Percentiles rank a stretch among this genome's conserved stretches.
Conservation (phyloP, 2,113 vertebrate species). For the Dryoscopus gambensis region DNA sequence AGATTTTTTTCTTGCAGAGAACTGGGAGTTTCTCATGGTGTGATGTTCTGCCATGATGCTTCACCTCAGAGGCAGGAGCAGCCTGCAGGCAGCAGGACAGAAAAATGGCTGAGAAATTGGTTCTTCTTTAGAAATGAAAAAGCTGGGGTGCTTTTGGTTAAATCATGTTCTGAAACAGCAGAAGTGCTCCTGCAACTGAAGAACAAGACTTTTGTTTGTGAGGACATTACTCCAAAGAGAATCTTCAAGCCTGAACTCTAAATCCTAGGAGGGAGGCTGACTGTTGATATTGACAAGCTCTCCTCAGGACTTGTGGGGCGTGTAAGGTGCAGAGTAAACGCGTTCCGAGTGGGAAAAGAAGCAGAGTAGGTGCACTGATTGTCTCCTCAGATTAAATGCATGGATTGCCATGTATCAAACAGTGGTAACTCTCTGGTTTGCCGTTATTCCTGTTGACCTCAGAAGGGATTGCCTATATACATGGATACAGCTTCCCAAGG, state of each 20-base stretch:
- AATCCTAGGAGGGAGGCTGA: neutral
- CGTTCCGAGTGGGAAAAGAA: neutral
- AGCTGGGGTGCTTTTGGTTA: neutral
- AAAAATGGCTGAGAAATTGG: neutral
- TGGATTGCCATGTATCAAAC: neutral
- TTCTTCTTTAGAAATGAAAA: neutral
- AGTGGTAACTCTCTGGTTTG: neutral
- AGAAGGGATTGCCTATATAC: neutral
- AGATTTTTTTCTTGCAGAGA: neutral
- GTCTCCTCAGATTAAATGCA: neutral
- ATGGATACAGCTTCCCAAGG: neutral
- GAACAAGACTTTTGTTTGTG: neutral
- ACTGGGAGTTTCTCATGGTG: neutral
- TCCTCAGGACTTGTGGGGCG: neutral
- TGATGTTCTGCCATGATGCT: neutral
- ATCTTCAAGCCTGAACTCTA: neutral
- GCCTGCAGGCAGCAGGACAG: neutral
- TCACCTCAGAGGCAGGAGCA: neutral
- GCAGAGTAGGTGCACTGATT: neutral
- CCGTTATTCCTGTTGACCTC: neutral
- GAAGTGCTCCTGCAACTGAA: neutral
- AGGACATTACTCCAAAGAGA: neutral
- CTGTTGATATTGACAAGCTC: neutral
- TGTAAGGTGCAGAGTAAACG: neutral
- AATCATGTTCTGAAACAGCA: neutral